These are phyloP conservation scores for Neosilurus hyrtlii DNA, from an alignment of 2,797 vertebrate genomes.

Conservation along the genomic window DNA sequence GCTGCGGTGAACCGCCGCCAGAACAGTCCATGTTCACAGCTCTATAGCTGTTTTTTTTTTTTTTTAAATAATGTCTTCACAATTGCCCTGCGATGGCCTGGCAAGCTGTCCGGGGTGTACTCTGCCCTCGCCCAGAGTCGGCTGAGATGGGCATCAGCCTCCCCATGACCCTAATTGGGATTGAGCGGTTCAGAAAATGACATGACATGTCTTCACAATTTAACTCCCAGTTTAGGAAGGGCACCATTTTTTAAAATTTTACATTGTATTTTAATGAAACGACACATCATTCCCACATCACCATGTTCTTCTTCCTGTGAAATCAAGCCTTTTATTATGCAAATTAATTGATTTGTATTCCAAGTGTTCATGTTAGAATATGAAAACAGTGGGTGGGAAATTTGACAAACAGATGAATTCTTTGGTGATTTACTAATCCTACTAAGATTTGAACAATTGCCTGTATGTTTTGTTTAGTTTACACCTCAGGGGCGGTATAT, in stretches of 20 bases:
- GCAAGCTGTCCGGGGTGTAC: too few relatives aligned
- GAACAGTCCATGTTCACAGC: too few relatives aligned
- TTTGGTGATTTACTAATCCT: slow-evolving; percentile 23
- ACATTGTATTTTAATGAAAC: not conserved
- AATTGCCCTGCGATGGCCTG: too few relatives aligned
- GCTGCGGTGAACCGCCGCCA: too few relatives aligned
- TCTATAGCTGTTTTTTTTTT: too few relatives aligned
- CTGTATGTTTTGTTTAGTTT: not conserved
- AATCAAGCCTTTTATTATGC: slow-evolving; percentile 17
- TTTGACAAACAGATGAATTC: slow-evolving; percentile 25
- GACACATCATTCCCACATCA: slow-evolving; percentile 18
- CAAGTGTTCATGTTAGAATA: slow-evolving; percentile 14
- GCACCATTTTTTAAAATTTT: not conserved
- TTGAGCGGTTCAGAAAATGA: too few relatives aligned
- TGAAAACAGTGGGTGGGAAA: slow-evolving; percentile 17
- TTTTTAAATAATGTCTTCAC: too few relatives aligned
- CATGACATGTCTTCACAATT: not conserved
- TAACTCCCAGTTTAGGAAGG: not conserved
- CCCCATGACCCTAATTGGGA: too few relatives aligned
- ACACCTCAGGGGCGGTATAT: slow-evolving; percentile 4
- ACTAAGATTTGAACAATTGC: slow-evolving; percentile 24
- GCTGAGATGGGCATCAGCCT: too few relatives aligned
- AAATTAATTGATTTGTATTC: slow-evolving; percentile 38
- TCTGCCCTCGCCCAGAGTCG: too few relatives aligned
- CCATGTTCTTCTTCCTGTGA: slow-evolving; percentile 6